Evolutionary conservation across 2,113 vertebrate genomes (phyloP), one percentile per base, ranked within the genome.

Genomic region (Oriolus oriolus): DNA sequence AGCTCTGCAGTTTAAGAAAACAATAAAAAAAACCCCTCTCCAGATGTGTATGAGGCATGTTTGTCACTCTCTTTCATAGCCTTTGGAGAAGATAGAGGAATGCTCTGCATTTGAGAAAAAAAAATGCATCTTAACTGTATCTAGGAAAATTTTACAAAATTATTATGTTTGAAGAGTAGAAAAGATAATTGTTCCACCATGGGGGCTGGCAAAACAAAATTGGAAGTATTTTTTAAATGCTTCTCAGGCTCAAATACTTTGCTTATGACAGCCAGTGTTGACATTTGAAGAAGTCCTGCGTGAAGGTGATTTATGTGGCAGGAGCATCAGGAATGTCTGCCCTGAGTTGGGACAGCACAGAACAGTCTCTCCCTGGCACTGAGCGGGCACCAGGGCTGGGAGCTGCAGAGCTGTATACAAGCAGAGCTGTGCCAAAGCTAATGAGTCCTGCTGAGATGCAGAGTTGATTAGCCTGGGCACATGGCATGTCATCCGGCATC

Each of bases 371-470:
- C 33, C 52, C 54, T 86, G 88, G 75, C 0, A 0, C 85, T 83
- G 50, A 84, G 71, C 13, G 9, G 27, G 61, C 64, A 86, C 37
- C 52, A 50, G 79, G 80, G 63, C 71, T 92, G 59, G 71, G 70
- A 93, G 76, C 90, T 96, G 86, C 59, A 41, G 82, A 57, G 68
- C 86, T 4, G 1, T 87, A 10, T 77, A 20, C 28, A 73, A 91
- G 80, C 80, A 82, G 78, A 81, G 87, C 88, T 88, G 76, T 97
- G 96, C 94, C 94, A 90, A 66, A 94, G 89, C 94, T 90, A 53
- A 90, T 81, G 91, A 90, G 88, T 22, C 68, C 83, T 96, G 83
- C 82, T 88, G 94, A 83, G 88, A 41, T 60, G 59, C 70, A 69
- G 85, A 73, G 88, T 59, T 93, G 88, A 87, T 95, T 74, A 96